A percentile compares a stretch with the other conserved stretches of the same genome.
Conservation (phyloP, 2,888 invertebrate species). For the Epistrophe eligans region DNA sequence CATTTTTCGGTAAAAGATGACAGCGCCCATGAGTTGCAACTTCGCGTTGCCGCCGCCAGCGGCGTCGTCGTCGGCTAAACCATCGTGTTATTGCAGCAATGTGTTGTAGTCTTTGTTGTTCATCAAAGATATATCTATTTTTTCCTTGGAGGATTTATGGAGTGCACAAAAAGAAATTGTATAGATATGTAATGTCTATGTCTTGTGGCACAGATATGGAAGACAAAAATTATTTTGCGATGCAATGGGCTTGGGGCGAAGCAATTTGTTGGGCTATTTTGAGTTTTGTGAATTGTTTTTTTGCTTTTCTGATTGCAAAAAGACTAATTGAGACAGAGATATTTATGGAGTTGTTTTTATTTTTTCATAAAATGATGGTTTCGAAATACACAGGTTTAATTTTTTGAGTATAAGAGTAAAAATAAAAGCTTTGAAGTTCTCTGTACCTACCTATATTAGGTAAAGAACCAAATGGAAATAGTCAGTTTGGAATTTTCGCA, state of each 20-base stretch:
- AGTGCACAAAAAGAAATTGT: conserved; percentile 30
- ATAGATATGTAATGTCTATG: not conserved
- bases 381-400: not conserved
- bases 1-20: conserved; percentile 74
- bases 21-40: conserved; percentile 51
- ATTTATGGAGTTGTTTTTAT: not conserved
- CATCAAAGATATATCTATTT: conserved; percentile 13
- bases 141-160: conserved; percentile 19
- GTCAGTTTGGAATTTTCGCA: too few relatives aligned
- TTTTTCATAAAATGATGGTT: not conserved
- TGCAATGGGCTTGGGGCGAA: conserved; percentile 47
- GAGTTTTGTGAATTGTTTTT: conserved; percentile 14
- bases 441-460: too few relatives aligned
- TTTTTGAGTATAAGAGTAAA: not conserved
- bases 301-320: not conserved
- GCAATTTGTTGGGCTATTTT: conserved; percentile 34
- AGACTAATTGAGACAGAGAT: conserved; percentile 28
- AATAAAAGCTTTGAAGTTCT: too few relatives aligned
- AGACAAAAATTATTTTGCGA: conserved; percentile 35
- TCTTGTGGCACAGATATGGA: conserved; percentile 24
- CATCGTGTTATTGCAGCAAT: conserved; percentile 1
- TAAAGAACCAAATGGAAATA: too few relatives aligned
- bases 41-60: not conserved
- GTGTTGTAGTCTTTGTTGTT: conserved; percentile 11
- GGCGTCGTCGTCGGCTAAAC: not conserved